Evolutionary conservation across 2,888 invertebrate genomes (phyloP), one percentile per base, ranked within the genome.

Genomic region (Stenoptilia bipunctidactyla): DNA sequence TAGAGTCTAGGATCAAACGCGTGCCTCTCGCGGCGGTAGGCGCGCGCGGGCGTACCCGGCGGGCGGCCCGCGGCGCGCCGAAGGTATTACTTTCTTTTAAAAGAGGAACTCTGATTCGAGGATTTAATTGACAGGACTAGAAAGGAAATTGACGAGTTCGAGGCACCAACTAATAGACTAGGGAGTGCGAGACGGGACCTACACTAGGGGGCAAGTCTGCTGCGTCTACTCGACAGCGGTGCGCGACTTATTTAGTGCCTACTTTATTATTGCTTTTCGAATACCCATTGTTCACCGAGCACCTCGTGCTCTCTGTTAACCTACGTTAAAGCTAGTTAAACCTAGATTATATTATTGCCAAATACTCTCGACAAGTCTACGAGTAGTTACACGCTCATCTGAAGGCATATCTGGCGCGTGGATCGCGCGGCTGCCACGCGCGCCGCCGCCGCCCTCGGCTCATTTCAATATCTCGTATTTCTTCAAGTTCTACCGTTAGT

Each of bases 221-320:
- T 65, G 75, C 61, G 67, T 67, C 70, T 57, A 57, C 43, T 50
- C 52, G 72, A 76, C 79, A 66, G 64, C 76, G 70, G 67, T 74
- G 77, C 76, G 75, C 70, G 72, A 76, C 76, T 70, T 66, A 45
- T 55, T 62, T 58, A 62, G 56, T 66, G 60, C 64, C 84, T 84
- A 83, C 76, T 59, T 73, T 83, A 79, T 84, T 85, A 84, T 84
- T 85, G 84, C 84, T 84, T 85, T 74, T 83, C 77, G 84, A 80
- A 85, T 85, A 85, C 84, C 84, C 83, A 79, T 73, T 70, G 74
- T 66, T n/a, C 61, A 58, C 69, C 69, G 69, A 77, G 64, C 80
- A 80, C 80, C 80, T 70, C 73, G 80, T 80, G 77, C 70, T 72
- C 75, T 68, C 55, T 52, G 55, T 59, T 70, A 59, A 50, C 59